These are phyloP conservation scores for Podarcis lilfordi DNA, from an alignment of 2,797 vertebrate species.

Conservation along the genomic window DNA sequence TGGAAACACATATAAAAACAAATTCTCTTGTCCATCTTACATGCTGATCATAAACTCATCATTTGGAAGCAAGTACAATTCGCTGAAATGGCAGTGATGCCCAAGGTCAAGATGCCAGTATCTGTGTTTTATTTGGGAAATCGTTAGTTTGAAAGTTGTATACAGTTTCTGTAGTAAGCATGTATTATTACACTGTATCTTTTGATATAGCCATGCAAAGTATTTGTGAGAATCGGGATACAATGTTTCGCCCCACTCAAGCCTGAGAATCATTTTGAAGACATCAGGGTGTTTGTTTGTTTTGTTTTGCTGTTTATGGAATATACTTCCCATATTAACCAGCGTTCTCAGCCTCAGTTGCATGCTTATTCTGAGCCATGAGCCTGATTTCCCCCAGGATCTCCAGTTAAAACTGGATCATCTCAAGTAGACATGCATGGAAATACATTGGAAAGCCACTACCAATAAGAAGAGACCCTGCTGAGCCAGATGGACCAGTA, in stretches of 20 bases:
- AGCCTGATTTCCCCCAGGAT: not conserved
- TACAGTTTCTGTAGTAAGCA: not conserved
- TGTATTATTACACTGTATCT: not conserved
- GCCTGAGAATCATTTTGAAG: not conserved
- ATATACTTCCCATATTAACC: not conserved
- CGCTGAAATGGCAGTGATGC: not conserved
- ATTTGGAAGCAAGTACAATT: not conserved
- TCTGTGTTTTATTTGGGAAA: not conserved
- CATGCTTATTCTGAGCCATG: not conserved
- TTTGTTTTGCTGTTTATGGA: not conserved
- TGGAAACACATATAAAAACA: not conserved
- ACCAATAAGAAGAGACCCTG: no score
- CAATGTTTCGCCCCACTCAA: not conserved
- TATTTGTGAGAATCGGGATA: not conserved
- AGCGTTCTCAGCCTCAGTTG: not conserved
- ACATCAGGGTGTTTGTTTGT: not conserved
- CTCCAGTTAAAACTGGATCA: no score
- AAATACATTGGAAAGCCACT: no score
- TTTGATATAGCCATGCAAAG: not conserved
- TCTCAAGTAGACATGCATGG: no score
- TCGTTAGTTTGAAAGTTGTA: not conserved
- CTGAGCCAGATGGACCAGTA: no score
- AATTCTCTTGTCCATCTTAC: not conserved
- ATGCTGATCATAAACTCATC: not conserved
- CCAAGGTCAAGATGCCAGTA: not conserved